Percentiles rank a stretch among this genome's conserved stretches.
Evolutionary conservation across 2,113 vertebrate genomes (phyloP).

Genomic region (Eulemur macaco): DNA sequence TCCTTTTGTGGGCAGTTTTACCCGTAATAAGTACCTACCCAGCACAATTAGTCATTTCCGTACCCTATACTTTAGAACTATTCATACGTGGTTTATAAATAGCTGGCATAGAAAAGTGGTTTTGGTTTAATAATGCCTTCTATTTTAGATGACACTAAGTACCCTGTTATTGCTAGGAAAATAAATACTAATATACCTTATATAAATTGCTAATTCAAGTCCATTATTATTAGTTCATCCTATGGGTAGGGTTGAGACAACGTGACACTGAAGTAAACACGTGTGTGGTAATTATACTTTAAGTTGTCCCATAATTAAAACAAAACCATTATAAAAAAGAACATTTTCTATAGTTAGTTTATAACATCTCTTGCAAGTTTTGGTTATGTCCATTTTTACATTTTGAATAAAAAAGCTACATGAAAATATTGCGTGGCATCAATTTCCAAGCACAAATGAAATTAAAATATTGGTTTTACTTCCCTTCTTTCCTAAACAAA

Average conservation of each 20-base stretch:
- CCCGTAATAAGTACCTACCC: constrained; percentile 57
- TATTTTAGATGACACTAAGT: constrained; percentile 70
- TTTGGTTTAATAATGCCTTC: constrained; percentile 72
- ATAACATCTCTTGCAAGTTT: constrained; percentile 26
- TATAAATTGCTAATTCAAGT: constrained; percentile 68
- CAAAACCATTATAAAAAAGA: constrained; percentile 43
- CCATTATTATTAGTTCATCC: constrained; percentile 66
- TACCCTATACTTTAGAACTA: constrained; percentile 74
- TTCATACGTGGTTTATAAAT: constrained; percentile 75
- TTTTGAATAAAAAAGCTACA: constrained; percentile 1
- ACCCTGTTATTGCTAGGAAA: constrained; percentile 62
- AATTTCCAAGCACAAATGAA: constrained; percentile 48
- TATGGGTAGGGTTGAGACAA: constrained; percentile 53
- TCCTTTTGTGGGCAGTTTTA: constrained; percentile 64
- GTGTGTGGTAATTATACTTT: constrained; percentile 64
- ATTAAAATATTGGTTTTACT: not conserved
- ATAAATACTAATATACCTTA: constrained; percentile 72
- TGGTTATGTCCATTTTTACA: constrained; percentile 37
- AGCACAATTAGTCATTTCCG: constrained; percentile 67
- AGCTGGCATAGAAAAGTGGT: constrained; percentile 64
- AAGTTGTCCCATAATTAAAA: constrained; percentile 68
- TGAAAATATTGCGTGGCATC: not conserved
- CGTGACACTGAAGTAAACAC: constrained; percentile 42
- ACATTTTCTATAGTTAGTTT: constrained; percentile 38
- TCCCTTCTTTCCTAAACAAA: constrained; percentile 20